These are phyloP conservation scores for Lagopus muta DNA, from an alignment of 2,113 vertebrate genomes.

Conservation along the genomic window DNA sequence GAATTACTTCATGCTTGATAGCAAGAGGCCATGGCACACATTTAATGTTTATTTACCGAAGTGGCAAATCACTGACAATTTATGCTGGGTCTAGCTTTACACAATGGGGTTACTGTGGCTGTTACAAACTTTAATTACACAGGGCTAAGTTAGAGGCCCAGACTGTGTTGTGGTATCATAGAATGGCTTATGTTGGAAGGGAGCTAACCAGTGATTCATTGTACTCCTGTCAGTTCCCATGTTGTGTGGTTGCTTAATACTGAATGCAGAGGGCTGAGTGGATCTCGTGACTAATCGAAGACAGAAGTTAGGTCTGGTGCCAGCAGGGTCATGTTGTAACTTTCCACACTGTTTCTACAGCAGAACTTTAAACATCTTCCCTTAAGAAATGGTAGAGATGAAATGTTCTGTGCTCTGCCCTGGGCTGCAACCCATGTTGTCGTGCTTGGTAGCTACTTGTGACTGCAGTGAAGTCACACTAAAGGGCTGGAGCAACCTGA, in stretches of 20 bases:
- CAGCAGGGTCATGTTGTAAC: background rate
- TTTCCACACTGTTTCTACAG: background rate
- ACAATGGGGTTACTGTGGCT: background rate
- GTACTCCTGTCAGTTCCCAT: background rate
- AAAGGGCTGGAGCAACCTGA: background rate
- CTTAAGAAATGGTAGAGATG: background rate
- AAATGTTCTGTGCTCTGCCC: background rate
- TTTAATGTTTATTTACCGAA: slow-evolving; percentile 27
- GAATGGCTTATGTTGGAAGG: background rate
- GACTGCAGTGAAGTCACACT: background rate
- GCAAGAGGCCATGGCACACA: background rate
- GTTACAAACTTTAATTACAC: slow-evolving; percentile 16
- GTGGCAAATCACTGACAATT: background rate
- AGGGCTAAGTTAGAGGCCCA: background rate
- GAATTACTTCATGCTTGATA: background rate
- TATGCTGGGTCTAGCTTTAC: background rate
- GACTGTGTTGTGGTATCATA: background rate
- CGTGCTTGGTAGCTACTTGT: background rate
- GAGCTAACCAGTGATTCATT: background rate
- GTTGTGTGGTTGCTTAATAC: background rate
- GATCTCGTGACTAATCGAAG: background rate
- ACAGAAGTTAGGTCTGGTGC: background rate
- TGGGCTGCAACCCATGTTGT: background rate
- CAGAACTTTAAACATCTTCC: background rate
- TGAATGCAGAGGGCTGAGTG: background rate